Base-by-base conservation (phyloP, 2,797 vertebrate genomes). In the Epinephelus coioides region DNA sequence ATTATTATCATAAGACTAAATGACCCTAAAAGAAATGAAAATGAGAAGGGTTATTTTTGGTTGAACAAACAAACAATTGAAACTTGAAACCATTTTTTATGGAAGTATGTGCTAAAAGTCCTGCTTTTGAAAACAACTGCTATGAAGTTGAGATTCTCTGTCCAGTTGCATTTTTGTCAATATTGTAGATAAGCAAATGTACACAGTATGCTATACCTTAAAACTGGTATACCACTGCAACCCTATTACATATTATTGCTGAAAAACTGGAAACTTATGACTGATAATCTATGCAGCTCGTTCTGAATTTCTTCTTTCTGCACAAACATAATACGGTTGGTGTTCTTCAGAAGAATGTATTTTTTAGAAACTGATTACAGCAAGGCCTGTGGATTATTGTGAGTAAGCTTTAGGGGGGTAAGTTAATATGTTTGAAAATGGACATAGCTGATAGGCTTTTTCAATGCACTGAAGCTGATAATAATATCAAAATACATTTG, bases 351-450 rank as follows among this genome's bases (percentile, higher is more conserved):
- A 21, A 19, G 21, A 61, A 67, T 72, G 38, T 17, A 50, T 18
- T 43, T 65, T 25, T 17, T 17, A 38, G 17, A 73, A 27, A 38
- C 12, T 13, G 47, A 59, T 63, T 49, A 50, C 53, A 65, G 44
- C 38, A 49, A 17, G n/a, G 10, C 57, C 59, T 57, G 15, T n/a
- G 43, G 40, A 66, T 81, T 62, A 74, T 23, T 76, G 61, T 38
- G 73, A 65, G 51, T 34, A 13, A 65, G 14, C 3, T 7, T 0
- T 21, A 17, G 55, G 30, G 44, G 47, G 40, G 69, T 69, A 54
- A 61, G 50, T 69, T 50, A 15, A 70, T 67, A 34, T 59, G 49
- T 68, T 60, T 51, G 10, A 50, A 63, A 74, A 50, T 17, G 34
- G 40, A 77, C 54, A 70, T n/a, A 34, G 47, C 57, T 55, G 14